Evolutionary conservation across 2,888 invertebrate species (phyloP), one percentile per base, ranked within the genome.

Genomic region (Aphidius colemani): DNA sequence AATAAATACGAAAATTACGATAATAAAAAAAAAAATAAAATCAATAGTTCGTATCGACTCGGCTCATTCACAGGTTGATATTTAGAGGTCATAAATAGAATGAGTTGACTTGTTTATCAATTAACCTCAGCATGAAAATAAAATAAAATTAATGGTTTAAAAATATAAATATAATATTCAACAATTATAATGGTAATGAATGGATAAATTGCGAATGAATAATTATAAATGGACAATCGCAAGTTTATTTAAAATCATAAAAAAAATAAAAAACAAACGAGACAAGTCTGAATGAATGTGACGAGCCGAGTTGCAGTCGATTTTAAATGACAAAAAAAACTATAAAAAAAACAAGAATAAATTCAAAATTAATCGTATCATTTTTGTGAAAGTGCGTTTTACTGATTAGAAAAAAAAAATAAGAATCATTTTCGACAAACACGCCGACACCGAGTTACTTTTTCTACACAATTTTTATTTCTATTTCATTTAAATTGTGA

Each of bases 51-150:
- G 61, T 62, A 60, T 61, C 53, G 64, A 56, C 65, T 58, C 55
- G 58, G 56, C 63, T 64, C 64, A 62, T 64, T 66, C 61, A 51
- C 65, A 51, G 64, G 61, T 39, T 61, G 44, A 45, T n/a, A 9
- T n/a, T 30, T 30, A 44, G 18, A 9, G 43, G 59, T 65, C 44
- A 55, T 59, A 39, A 46, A 43, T 55, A 61, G 40, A n/a, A 51
- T 56, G 13, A 50, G 59, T 51, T 40, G 53, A 48, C 30, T 53
- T 40, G 46, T 39, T 53, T 48, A 56, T 13, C 45, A 49, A 44
- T 39, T 40, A 56, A 30, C 30, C 13, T 18, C 13, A 18, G 13
- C 13, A 18, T 18, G 13, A 51, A 30, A 57, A 51, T 9, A 48
- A 5, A 45, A 50, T 43, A 39, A 30, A 30, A 5, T 30, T 5